These are phyloP conservation scores for Phaethon lepturus DNA, from an alignment of 2,113 vertebrate genomes.

Conservation along the genomic window DNA sequence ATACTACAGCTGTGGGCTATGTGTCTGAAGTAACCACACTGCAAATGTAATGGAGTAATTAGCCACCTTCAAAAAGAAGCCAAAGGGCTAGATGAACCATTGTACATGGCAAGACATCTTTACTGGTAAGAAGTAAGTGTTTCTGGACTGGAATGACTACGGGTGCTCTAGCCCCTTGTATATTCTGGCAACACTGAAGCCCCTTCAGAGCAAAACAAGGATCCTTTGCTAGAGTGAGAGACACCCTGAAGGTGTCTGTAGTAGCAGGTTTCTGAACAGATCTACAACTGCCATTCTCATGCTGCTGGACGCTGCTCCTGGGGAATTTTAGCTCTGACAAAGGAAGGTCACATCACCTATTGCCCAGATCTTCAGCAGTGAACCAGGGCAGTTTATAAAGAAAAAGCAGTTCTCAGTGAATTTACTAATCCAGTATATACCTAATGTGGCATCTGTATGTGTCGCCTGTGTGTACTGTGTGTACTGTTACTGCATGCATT, in stretches of 20 bases:
- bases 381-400: not conserved
- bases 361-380: not conserved
- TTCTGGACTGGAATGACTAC: not conserved
- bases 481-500: not conserved
- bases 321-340: not conserved
- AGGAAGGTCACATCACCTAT: not conserved
- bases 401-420: not conserved
- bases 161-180: not conserved
- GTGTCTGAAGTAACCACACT: not conserved
- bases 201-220: not conserved
- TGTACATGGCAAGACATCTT: not conserved
- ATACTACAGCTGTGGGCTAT: not conserved
- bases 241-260: not conserved
- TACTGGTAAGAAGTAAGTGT: not conserved
- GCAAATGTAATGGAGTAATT: not conserved
- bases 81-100: not conserved
- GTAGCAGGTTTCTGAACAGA: not conserved
- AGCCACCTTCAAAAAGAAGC: not conserved
- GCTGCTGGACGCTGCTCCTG: not conserved
- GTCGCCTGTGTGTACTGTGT: not conserved
- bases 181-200: not conserved
- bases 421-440: fast-evolving
- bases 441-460: not conserved
- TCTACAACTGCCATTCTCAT: not conserved
- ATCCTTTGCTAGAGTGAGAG: not conserved